A percentile compares a stretch with the other conserved stretches of the same genome.
phyloP scores from a whole-genome alignment of 1,140 invertebrate species.

The Drosophila carrolli region DNA sequence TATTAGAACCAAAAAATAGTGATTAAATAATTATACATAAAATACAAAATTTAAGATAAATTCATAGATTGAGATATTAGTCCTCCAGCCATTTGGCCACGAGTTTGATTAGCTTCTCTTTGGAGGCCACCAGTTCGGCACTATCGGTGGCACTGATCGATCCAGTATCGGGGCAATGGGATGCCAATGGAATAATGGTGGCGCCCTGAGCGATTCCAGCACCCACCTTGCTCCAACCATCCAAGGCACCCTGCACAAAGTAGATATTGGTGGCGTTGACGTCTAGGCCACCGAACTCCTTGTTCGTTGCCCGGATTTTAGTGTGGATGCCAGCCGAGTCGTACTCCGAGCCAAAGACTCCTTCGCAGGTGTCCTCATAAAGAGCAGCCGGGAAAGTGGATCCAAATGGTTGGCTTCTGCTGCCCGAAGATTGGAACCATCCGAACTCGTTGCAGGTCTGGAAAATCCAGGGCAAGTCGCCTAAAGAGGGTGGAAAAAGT shows the following conservation, averaged over 20 bases:
- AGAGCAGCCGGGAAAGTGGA: conserved; percentile 86
- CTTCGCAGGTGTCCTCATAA: conserved; percentile 87
- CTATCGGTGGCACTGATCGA: conserved; percentile 85
- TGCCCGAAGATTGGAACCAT: conserved; percentile 89
- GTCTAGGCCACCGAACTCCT: conserved; percentile 86
- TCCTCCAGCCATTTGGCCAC: conserved; percentile 66
- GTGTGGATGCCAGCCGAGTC: conserved; percentile 37
- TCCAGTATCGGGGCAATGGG: conserved; percentile 88
- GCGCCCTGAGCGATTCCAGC: conserved; percentile 74
- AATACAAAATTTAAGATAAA: background rate
- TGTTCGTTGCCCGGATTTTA: conserved; percentile 86
- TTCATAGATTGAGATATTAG: background rate
- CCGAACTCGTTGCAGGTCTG: conserved; percentile 91
- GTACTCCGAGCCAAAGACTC: conserved; percentile 86
- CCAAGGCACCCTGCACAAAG: conserved; percentile 88
- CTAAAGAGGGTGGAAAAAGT: conserved; percentile 14
- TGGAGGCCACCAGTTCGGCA: conserved; percentile 84
- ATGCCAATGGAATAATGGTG: conserved; percentile 84
- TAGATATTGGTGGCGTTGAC: conserved; percentile 87
- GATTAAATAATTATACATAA: background rate
- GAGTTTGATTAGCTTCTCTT: conserved; percentile 52
- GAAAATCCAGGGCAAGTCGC: conserved; percentile 86
- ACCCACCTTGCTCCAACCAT: conserved; percentile 88
- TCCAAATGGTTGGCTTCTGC: conserved; percentile 88
- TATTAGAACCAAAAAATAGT: conserved; percentile 10